A percentile compares a stretch with the other conserved stretches of the same genome.
Conservation (phyloP, 2,113 vertebrate genomes). For the Pardalotus punctatus region DNA sequence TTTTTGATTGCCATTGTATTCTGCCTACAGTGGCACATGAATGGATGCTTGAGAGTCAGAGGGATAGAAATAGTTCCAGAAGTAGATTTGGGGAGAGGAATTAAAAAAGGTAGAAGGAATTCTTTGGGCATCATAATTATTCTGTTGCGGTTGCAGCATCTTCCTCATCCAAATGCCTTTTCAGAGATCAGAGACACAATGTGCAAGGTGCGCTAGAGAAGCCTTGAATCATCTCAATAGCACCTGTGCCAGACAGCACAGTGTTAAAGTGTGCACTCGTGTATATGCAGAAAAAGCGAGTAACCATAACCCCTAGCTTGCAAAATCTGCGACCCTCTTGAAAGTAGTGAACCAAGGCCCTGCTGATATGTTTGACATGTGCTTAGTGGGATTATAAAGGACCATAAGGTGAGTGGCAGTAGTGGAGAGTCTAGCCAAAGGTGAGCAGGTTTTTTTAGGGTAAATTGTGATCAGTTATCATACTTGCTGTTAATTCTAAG, state of each 20-base stretch:
- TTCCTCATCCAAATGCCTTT: not conserved
- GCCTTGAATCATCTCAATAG: not conserved
- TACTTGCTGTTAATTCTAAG: not conserved
- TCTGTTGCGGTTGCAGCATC: not conserved
- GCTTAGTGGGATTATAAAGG: not conserved
- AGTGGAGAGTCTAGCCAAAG: not conserved
- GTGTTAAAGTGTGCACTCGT: not conserved
- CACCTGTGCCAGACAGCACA: not conserved
- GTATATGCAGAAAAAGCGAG: accelerated
- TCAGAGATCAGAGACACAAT: not conserved
- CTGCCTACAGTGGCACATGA: not conserved
- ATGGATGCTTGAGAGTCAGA: not conserved
- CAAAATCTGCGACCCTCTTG: not conserved
- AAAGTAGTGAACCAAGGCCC: not conserved
- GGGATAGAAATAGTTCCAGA: not conserved
- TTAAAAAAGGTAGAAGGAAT: not conserved
- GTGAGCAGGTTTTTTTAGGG: not conserved
- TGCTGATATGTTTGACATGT: not conserved
- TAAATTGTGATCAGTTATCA: not conserved
- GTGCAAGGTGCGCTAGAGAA: not conserved
- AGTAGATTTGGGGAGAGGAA: not conserved
- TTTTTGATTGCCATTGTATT: not conserved
- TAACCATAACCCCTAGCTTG: not conserved
- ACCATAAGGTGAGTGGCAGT: not conserved
- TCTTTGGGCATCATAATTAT: not conserved